Conservation (phyloP, 2,888 invertebrate genomes). For the Drosophila leonis region DNA sequence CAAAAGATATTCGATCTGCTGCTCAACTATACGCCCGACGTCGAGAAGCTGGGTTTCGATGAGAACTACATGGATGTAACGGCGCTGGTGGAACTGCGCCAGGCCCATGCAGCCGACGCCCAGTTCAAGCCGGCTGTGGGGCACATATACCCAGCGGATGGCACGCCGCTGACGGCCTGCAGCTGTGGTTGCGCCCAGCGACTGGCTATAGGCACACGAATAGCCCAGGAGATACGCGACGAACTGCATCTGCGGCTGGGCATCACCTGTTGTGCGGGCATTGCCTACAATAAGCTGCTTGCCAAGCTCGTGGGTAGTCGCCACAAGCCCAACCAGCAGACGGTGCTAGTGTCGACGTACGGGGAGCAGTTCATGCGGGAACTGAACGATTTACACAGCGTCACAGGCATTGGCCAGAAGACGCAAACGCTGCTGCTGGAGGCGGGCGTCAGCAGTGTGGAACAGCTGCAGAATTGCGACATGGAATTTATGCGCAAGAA, state of each 20-base stretch:
- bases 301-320: slow-evolving; percentile 91
- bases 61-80: slow-evolving; percentile 94
- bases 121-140: slow-evolving; percentile 82
- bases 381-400: slow-evolving; percentile 87
- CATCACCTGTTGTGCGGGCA: slow-evolving; percentile 93
- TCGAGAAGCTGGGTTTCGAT: slow-evolving; percentile 94
- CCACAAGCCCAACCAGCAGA: slow-evolving; percentile 94
- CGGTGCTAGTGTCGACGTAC: slow-evolving; percentile 90
- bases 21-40: slow-evolving; percentile 90
- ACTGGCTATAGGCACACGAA: slow-evolving; percentile 89
- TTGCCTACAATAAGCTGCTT: slow-evolving; percentile 93
- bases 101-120: slow-evolving; percentile 67
- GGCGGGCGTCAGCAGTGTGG: slow-evolving; percentile 89
- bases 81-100: slow-evolving; percentile 85
- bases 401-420: slow-evolving; percentile 92
- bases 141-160: slow-evolving; percentile 88
- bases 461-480: slow-evolving; percentile 89
- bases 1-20: slow-evolving; percentile 91
- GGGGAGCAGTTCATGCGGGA: slow-evolving; percentile 89
- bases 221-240: slow-evolving; percentile 92
- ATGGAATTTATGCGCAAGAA: slow-evolving; percentile 88
- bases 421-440: slow-evolving; percentile 89
- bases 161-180: slow-evolving; percentile 86
- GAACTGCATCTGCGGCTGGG: slow-evolving; percentile 89
- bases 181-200: slow-evolving; percentile 91